These are phyloP conservation scores for Hylaea fasciaria DNA, from an alignment of 2,888 invertebrate genomes.

Conservation along the genomic window DNA sequence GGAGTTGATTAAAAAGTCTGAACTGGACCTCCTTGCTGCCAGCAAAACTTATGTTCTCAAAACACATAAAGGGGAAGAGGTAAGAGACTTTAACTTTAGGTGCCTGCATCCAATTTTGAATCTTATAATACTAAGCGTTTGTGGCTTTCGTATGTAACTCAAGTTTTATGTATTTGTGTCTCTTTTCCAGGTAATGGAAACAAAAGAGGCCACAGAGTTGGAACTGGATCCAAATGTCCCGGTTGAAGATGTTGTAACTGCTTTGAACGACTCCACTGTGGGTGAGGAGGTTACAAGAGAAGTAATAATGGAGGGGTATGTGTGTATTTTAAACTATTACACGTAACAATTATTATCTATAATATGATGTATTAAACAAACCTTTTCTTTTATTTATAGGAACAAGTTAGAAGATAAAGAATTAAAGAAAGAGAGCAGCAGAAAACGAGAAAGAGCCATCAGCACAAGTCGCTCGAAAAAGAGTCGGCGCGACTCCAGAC, in stretches of 20 bases:
- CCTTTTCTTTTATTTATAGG: conserved; percentile 34
- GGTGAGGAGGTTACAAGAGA: conserved; percentile 63
- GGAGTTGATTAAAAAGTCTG: conserved; percentile 95
- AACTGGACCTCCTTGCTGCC: conserved; percentile 91
- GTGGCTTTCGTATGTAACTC: not conserved
- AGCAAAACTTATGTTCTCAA: conserved; percentile 94
- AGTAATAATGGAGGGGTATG: conserved; percentile 50
- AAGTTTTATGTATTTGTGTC: conserved; percentile 11
- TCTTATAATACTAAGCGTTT: too few species aligned
- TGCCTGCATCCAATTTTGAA: not conserved
- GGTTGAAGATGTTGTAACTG: conserved; percentile 88
- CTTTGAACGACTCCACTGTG: conserved; percentile 82
- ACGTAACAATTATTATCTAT: not conserved
- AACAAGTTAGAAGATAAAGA: conserved; percentile 48
- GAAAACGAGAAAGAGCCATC: conserved; percentile 58
- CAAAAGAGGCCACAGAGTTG: conserved; percentile 85
- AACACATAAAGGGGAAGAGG: conserved; percentile 96
- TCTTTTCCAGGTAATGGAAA: conserved; percentile 84
- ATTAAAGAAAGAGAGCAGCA: conserved; percentile 50
- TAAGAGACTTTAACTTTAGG: conserved; percentile 6
- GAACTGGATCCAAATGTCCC: conserved; percentile 87
- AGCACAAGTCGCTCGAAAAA: conserved; percentile 59
- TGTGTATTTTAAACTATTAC: not conserved
- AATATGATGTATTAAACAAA: conserved; percentile 2
- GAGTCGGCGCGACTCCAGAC: conserved; percentile 65